Conservation (phyloP, 2,113 vertebrate species). For the Puntigrus tetrazona region DNA sequence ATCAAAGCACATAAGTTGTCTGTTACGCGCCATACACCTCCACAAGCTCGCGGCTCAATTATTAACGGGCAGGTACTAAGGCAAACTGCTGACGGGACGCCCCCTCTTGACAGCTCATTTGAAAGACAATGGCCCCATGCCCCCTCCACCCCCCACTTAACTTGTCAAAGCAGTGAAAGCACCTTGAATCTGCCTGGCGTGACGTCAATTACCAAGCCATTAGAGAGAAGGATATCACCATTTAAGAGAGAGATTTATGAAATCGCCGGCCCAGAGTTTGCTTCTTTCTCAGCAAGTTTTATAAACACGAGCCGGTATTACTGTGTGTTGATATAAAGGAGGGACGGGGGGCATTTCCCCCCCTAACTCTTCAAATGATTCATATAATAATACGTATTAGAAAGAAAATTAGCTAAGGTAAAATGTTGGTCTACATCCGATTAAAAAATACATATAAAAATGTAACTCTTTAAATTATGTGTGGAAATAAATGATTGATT, state of each 20-base stretch:
- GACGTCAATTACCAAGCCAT: slow-evolving; percentile 43
- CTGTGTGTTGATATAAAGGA: not conserved
- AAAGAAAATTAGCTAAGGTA: not conserved
- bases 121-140: slow-evolving; percentile 73
- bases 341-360: not conserved
- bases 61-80: slow-evolving; percentile 81
- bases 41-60: slow-evolving; percentile 72
- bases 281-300: not conserved
- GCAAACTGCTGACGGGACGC: slow-evolving; percentile 74
- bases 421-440: not conserved
- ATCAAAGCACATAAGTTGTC: slow-evolving; percentile 63
- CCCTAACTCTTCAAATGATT: not conserved
- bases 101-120: slow-evolving; percentile 74
- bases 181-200: slow-evolving; percentile 62
- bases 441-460: too few relatives aligned
- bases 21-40: slow-evolving; percentile 66
- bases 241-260: slow-evolving; percentile 28
- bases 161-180: slow-evolving; percentile 77
- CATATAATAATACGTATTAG: not conserved
- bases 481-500: not conserved
- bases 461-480: not conserved
- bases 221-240: slow-evolving; percentile 11
- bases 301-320: not conserved
- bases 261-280: not conserved
- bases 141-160: slow-evolving; percentile 65